These are phyloP conservation scores for Apolygus lucorum DNA, from an alignment of 1,140 invertebrate species.

Conservation along the genomic window DNA sequence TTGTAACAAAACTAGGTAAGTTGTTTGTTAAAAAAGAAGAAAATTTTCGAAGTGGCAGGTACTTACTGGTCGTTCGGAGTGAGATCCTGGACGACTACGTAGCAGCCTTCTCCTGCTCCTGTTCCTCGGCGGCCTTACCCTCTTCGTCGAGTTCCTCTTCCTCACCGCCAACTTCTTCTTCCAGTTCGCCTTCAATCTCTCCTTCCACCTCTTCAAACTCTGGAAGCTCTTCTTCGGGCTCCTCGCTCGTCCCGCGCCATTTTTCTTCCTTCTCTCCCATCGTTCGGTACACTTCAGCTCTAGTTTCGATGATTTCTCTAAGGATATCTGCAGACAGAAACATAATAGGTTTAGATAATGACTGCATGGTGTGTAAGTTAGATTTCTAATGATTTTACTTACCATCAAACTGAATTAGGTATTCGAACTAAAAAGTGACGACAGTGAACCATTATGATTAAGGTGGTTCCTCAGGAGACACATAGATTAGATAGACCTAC, in stretches of 20 bases:
- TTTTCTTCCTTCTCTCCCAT: slow-evolving; percentile 36
- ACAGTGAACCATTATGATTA: too few species aligned
- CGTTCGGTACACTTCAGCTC: slow-evolving; percentile 50
- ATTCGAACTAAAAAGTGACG: too few species aligned
- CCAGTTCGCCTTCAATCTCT: slow-evolving; percentile 12
- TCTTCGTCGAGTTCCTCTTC: slow-evolving; percentile 24
- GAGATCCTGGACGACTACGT: background rate
- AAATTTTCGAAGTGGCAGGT: slow-evolving; percentile 17
- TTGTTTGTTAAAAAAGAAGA: too few species aligned
- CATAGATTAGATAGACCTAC: background rate
- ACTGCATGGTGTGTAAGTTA: background rate
- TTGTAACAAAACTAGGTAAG: too few species aligned
- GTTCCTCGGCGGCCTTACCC: slow-evolving; percentile 16
- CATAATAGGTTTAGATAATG: background rate
- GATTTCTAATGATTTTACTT: too few species aligned
- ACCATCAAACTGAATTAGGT: too few species aligned
- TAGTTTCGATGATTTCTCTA: slow-evolving; percentile 59
- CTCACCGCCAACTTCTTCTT: slow-evolving; percentile 35
- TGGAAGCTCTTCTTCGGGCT: slow-evolving; percentile 17
- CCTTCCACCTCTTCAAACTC: slow-evolving; percentile 4
- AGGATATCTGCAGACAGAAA: slow-evolving; percentile 51
- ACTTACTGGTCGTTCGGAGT: slow-evolving; percentile 6
- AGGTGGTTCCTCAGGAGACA: too few species aligned
- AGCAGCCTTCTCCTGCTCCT: slow-evolving; percentile 7
- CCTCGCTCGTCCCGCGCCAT: slow-evolving; percentile 12